A percentile compares a stretch with the other conserved stretches of the same genome.
These are phyloP conservation scores for Caenorhabditis uteleia DNA, from an alignment of 2,888 invertebrate genomes.

Conservation along the genomic window DNA sequence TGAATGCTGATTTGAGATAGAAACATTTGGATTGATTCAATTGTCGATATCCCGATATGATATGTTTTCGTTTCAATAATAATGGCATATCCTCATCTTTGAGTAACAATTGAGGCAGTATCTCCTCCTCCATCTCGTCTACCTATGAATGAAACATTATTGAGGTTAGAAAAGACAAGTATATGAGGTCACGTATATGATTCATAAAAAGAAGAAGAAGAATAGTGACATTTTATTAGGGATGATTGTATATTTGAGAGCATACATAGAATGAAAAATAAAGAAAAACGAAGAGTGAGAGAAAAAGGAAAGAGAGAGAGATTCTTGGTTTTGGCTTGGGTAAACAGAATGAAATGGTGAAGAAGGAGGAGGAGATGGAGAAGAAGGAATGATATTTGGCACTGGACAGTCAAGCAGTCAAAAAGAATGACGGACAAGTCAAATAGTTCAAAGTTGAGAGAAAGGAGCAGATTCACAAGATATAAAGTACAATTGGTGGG, in stretches of 20 bases:
- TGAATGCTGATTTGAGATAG: conserved; percentile 61
- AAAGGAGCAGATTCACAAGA: no score
- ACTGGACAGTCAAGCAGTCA: conserved; percentile 5
- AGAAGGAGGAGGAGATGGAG: not conserved
- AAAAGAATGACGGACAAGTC: no score
- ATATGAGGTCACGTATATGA: conserved; percentile 2
- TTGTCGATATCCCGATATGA: conserved; percentile 60
- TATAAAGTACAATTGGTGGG: no score
- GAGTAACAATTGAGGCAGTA: no score
- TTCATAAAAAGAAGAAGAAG: not conserved
- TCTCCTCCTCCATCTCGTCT: no score
- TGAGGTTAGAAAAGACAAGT: no score
- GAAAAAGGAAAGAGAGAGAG: conserved; percentile 13
- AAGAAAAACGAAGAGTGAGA: conserved; percentile 5
- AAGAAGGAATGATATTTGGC: not conserved
- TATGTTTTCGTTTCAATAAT: conserved; percentile 52
- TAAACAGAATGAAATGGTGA: not conserved
- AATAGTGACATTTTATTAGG: conserved; percentile 5
- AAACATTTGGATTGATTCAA: conserved; percentile 52
- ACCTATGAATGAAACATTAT: no score
- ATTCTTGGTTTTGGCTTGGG: not conserved
- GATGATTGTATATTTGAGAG: no score
- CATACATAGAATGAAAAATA: not conserved
- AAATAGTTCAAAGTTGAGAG: no score
- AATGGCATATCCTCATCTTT: conserved; percentile 49